phyloP scores from a whole-genome alignment of 2,113 vertebrate species.

The Rhadina sibilatrix region DNA sequence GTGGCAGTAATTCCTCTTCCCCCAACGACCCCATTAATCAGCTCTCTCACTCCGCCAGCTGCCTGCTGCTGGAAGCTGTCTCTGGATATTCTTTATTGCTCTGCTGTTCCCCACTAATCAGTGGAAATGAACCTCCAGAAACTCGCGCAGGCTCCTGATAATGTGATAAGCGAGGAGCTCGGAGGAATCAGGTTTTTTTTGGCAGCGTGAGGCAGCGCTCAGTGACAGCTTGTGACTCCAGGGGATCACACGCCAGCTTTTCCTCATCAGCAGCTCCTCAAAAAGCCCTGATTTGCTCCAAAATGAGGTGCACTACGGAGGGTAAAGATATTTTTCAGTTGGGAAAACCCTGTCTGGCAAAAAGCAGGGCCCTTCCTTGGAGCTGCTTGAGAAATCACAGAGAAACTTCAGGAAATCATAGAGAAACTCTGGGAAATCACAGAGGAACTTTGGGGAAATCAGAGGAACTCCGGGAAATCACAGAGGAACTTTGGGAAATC shows the following conservation, averaged over 20 bases:
- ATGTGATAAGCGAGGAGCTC: slow-evolving; percentile 30
- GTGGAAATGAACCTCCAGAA: background rate
- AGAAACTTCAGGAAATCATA: too few relatives aligned
- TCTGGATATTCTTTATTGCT: slow-evolving; percentile 46
- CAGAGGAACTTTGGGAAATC: too few relatives aligned
- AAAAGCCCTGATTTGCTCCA: background rate
- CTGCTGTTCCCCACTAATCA: slow-evolving; percentile 53
- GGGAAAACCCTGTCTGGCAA: background rate
- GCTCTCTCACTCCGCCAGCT: background rate
- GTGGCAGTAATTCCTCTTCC: slow-evolving; percentile 53
- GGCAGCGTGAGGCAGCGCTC: background rate
- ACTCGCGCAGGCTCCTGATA: background rate
- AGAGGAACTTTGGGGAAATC: too few relatives aligned
- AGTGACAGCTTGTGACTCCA: slow-evolving; percentile 11
- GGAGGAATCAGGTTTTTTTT: slow-evolving; percentile 55
- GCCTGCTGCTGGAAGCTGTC: slow-evolving; percentile 27
- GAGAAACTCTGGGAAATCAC: too few relatives aligned
- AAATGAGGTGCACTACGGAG: background rate
- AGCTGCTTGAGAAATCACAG: background rate
- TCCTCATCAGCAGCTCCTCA: background rate
- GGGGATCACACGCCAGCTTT: background rate
- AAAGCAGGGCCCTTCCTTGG: background rate
- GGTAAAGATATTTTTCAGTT: background rate
- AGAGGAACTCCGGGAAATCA: too few relatives aligned
- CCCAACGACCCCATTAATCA: slow-evolving; percentile 53